Evolutionary conservation across 2,113 vertebrate species (phyloP), one percentile per base, ranked within the genome.

Genomic region (Vulpes lagopus): DNA sequence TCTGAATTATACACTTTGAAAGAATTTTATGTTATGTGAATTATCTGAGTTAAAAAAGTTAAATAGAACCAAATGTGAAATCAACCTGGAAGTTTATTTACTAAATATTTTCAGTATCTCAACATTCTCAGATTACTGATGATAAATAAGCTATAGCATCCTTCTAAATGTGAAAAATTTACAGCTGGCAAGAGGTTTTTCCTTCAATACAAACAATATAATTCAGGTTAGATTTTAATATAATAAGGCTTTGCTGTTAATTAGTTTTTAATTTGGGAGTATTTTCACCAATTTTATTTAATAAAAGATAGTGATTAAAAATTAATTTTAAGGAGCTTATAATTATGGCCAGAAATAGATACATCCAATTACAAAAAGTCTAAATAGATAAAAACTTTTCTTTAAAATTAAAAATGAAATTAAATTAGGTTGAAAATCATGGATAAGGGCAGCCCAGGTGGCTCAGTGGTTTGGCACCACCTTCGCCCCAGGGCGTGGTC

Each of bases 241-340:
- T 79, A 67, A 76, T 91, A 80, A 96, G 25, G 8, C 78, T 87
- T 96, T 94, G 20, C 55, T 93, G 17, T 94, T 19, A 84, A 8
- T 53, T 89, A 35, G 25, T 94, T 43, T 94, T 97, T 84, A 92
- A 60, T 92, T 95, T 97, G n/a, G 53, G 76, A 12, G 16, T 82
- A 74, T 80, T 95, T 91, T 94, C 62, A 92, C 82, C 16, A 92
- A 17, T 91, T n/a, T 25, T 93, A 82, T 80, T 89, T 94, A 43
- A 14, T 82, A 89, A 89, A 89, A 91, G 27, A 88, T 65, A 60
- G 22, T 94, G 49, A 94, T 51, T 91, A 87, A 96, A 79, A 94
- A 11, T 51, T 84, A 80, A 85, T 90, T 92, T 89, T 80, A 78
- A 91, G 43, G 53, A 59, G 5, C 32, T 91, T 27, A 30, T 81